A percentile compares a stretch with the other conserved stretches of the same genome.
Evolutionary conservation across 2,113 vertebrate species (phyloP).

Genomic region (Mobula hypostoma): DNA sequence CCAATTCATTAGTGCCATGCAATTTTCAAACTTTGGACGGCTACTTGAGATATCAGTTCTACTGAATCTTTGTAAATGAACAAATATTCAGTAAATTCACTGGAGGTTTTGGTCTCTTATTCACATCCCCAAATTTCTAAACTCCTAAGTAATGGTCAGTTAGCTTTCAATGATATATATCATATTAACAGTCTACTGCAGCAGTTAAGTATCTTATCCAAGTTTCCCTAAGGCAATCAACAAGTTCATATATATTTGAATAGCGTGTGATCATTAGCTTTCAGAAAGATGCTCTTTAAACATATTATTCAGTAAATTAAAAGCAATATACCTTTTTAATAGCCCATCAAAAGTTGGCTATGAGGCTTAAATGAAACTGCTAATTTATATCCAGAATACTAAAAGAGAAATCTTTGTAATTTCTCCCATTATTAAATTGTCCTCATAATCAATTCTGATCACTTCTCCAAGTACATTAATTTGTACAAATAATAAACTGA

Average conservation of each 20-base stretch:
- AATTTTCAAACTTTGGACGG: not conserved
- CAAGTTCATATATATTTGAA: not conserved
- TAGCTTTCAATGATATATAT: not conserved
- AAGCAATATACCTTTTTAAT: not conserved
- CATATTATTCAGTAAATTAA: not conserved
- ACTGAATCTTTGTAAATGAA: not conserved
- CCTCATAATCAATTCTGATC: not conserved
- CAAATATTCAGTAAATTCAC: not conserved
- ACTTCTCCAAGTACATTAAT: not conserved
- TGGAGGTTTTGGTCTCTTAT: not conserved
- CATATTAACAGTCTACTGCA: not conserved
- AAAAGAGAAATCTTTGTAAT: not conserved
- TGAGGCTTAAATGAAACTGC: not conserved
- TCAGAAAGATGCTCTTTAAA: not conserved
- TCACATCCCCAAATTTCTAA: not conserved
- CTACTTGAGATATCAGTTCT: not conserved
- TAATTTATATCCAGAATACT: not conserved
- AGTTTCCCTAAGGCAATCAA: not conserved
- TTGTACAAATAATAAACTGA: not conserved
- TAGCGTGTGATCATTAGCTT: not conserved
- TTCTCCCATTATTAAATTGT: not conserved
- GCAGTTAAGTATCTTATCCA: not conserved
- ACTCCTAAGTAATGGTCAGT: not conserved
- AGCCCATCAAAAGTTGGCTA: not conserved
- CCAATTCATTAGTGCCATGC: not conserved